Evolutionary conservation across 2,888 invertebrate genomes (phyloP).

Genomic region (Drosophila paracracens): DNA sequence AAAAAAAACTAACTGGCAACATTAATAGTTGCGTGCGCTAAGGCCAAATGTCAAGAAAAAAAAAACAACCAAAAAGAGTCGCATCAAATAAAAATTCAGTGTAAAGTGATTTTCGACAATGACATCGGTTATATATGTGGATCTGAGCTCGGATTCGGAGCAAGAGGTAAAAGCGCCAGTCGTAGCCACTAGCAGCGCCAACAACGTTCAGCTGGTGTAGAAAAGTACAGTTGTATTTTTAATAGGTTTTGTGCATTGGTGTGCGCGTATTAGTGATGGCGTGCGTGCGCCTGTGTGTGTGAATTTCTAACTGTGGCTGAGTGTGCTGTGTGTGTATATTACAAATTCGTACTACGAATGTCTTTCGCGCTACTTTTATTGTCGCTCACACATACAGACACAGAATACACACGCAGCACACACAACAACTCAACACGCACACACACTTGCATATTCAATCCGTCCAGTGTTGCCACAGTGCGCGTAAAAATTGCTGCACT

Average conservation of each 20-base stretch:
- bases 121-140: slow-evolving; percentile 84
- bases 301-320: slow-evolving; percentile 26
- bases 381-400: slow-evolving; percentile 42
- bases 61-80: slow-evolving; percentile 38
- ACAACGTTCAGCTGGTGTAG: slow-evolving; percentile 51
- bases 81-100: slow-evolving; percentile 45
- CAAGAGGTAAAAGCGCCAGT: slow-evolving; percentile 83
- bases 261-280: slow-evolving; percentile 45
- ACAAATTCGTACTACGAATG: slow-evolving; percentile 56
- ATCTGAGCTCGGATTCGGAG: slow-evolving; percentile 83
- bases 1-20: slow-evolving; percentile 64
- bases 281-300: slow-evolving; percentile 35
- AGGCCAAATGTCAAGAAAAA: slow-evolving; percentile 57
- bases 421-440: slow-evolving; percentile 25
- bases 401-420: slow-evolving; percentile 5
- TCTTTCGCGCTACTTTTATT: slow-evolving; percentile 70
- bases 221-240: slow-evolving; percentile 76
- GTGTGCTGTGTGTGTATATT: slow-evolving; percentile 47
- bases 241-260: slow-evolving; percentile 58
- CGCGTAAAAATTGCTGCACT: slow-evolving; percentile 51
- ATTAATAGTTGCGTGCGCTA: slow-evolving; percentile 45
- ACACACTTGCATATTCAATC: slow-evolving; percentile 29
- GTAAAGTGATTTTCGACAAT: slow-evolving; percentile 55
- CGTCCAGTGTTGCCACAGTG: slow-evolving; percentile 54
- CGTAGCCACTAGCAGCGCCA: slow-evolving; percentile 17